Percentiles rank a stretch among this genome's conserved stretches.
phyloP scores from a whole-genome alignment of 1,140 invertebrate genomes.

The Acromyrmex echinatior region DNA sequence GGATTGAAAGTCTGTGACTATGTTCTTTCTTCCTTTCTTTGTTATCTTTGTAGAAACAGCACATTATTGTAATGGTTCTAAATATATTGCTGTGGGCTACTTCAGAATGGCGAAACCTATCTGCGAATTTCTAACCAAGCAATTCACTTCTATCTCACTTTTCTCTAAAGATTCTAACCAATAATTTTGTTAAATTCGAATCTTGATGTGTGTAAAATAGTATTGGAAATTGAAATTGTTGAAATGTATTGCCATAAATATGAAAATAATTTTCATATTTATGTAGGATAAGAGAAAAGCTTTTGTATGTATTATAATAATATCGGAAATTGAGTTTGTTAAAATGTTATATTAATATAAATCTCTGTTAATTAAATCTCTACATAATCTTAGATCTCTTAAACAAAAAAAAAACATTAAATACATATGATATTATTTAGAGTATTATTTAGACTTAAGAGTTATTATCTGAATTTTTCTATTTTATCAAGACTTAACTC shows the following conservation, averaged over 20 bases:
- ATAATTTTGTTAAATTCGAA: neutral
- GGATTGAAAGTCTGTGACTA: neutral
- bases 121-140: neutral
- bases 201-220: neutral
- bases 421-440: neutral
- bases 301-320: neutral
- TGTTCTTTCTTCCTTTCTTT: neutral
- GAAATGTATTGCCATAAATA: too few relatives aligned
- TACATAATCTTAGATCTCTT: neutral
- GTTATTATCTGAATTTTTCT: neutral
- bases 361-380: neutral
- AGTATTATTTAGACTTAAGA: neutral
- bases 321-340: neutral
- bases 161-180: neutral
- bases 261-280: neutral
- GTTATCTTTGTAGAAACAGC: neutral
- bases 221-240: too few relatives aligned
- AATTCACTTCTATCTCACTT: neutral
- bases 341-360: neutral
- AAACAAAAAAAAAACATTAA: neutral
- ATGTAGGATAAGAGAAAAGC: neutral
- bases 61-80: neutral
- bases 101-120: neutral
- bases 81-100: constrained; percentile 2
- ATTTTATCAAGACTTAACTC: neutral